Evolutionary conservation across 2,888 invertebrate genomes (phyloP), one percentile per base, ranked within the genome.

Genomic region (Tortrix viridana): DNA sequence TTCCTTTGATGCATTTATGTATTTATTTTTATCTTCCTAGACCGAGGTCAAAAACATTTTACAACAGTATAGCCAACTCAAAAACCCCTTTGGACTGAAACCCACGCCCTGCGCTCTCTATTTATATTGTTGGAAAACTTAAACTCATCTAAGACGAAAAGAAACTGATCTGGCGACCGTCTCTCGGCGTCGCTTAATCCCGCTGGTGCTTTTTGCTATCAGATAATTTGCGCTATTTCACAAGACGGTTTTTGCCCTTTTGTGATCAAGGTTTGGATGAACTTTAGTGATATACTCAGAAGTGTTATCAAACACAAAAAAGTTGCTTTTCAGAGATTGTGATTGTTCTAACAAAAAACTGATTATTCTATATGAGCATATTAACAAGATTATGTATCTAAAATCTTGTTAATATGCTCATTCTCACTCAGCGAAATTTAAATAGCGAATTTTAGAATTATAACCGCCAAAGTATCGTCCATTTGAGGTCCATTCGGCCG

Each of bases 211-310:
- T 78, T 79, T 81, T 76, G 75, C 74, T 69, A 70, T 70, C 71
- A 67, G 70, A 71, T 73, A 68, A 72, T 78, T 75, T 75, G 60
- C 74, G 74, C 74, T 73, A 75, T 78, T 77, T 69, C 72, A 68
- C 69, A 68, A 72, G 72, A 70, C 74, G 72, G 70, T 80, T 81
- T 78, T 75, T 74, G 67, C 71, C 67, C 70, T 68, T 65, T 65
- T 66, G 67, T 68, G 63, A 70, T 54, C 55, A 66, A 58, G 59
- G 57, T 58, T 69, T 55, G 54, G 64, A 68, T 55, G 47, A 26
- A 47, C 38, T 50, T 37, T 18, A 26, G 23, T 23, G 14, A 41
- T 18, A 57, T 38, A 38, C 14, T 37, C 22, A 32, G 16, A 44
- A 41, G 16, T 6, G n/a, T 16, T 16, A 5, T 14, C 5, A 5